Conservation (phyloP, 2,113 vertebrate species). For the Syrmaticus mikado region DNA sequence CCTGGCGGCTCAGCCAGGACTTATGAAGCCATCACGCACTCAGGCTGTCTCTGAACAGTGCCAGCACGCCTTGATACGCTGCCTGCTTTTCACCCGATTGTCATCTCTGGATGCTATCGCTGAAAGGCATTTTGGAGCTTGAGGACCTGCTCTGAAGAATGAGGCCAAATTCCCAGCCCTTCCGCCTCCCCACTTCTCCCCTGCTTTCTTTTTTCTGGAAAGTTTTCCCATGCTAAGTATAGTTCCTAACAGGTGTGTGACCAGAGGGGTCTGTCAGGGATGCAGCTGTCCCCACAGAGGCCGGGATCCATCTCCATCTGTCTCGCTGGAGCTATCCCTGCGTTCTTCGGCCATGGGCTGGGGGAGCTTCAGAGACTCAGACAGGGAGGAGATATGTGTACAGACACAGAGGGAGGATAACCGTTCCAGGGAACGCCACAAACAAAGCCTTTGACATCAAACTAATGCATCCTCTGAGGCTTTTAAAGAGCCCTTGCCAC, state of each 20-base stretch:
- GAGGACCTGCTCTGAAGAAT: not conserved
- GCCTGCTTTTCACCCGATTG: slow-evolving; percentile 12
- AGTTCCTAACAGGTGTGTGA: slow-evolving; percentile 76
- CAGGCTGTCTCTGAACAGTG: not conserved
- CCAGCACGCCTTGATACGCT: not conserved
- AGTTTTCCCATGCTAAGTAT: slow-evolving; percentile 75
- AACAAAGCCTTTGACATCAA: slow-evolving; percentile 46
- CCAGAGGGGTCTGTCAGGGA: slow-evolving; percentile 51
- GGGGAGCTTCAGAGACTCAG: not conserved
- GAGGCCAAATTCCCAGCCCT: not conserved
- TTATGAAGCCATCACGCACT: not conserved
- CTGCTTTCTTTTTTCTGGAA: slow-evolving; percentile 47
- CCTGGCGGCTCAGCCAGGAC: not conserved
- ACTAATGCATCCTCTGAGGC: slow-evolving; percentile 53
- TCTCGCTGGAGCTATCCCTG: slow-evolving; percentile 19
- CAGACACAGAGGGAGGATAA: not conserved
- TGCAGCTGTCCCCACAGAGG: slow-evolving; percentile 72
- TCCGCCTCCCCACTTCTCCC: not conserved
- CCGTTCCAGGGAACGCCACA: not conserved
- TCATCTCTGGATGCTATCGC: not conserved
- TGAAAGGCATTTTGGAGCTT: not conserved
- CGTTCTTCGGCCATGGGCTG: not conserved
- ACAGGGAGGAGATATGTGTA: not conserved
- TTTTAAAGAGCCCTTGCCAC: slow-evolving; percentile 42
- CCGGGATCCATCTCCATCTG: slow-evolving; percentile 61